Conservation (phyloP, 2,113 vertebrate genomes). For the Hippocampus abdominalis region DNA sequence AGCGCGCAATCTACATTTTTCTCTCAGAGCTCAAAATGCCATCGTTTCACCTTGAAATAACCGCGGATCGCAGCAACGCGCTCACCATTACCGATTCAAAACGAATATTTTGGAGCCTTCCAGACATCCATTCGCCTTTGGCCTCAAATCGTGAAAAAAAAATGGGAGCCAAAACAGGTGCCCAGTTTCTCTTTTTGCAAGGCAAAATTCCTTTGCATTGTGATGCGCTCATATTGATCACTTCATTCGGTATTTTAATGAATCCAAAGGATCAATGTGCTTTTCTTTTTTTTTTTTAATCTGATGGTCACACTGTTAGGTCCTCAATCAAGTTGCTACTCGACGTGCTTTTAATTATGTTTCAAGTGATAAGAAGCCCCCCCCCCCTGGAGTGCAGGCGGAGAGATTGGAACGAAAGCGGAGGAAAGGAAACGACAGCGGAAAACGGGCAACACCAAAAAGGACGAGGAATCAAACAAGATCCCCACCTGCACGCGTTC, state of each 20-base stretch:
- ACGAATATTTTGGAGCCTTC: too few species aligned
- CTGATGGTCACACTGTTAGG: background rate
- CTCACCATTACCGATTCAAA: too few species aligned
- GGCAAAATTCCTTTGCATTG: background rate
- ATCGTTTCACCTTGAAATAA: too few species aligned
- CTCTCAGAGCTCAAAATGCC: background rate
- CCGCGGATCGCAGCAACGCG: too few species aligned
- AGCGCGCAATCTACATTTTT: background rate
- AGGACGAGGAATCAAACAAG: background rate
- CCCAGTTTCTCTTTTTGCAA: too few species aligned
- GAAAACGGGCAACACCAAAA: background rate
- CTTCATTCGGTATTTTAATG: background rate
- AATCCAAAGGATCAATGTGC: background rate
- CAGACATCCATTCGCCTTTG: too few species aligned
- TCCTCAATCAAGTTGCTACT: background rate
- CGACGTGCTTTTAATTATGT: background rate
- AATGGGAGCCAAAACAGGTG: too few species aligned
- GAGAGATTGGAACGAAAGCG: background rate
- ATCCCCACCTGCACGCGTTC: background rate
- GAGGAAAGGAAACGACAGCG: background rate
- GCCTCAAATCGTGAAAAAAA: too few species aligned
- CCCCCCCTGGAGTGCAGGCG: background rate
- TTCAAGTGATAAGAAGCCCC: background rate
- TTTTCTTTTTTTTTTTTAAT: background rate
- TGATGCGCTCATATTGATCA: background rate